Evolutionary conservation across 2,797 vertebrate genomes (phyloP), one percentile per base, ranked within the genome.

Genomic region (Champsocephalus esox): DNA sequence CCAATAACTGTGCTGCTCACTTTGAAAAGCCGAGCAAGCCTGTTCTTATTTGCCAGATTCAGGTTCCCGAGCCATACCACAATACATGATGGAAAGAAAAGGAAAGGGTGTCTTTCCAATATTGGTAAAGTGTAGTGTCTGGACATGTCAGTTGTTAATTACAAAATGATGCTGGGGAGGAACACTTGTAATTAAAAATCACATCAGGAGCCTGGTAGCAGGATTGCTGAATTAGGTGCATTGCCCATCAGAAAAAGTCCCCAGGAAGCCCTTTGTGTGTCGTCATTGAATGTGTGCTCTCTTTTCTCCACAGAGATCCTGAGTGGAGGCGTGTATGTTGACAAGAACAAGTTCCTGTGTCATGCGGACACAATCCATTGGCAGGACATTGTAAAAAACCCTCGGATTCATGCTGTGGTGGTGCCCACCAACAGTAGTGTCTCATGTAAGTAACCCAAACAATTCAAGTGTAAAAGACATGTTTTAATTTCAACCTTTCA

Each of bases 341-440:
- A 98, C 89, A 96, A 97, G 93, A 99, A 99, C 94, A 98, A 97
- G 89, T 99, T 99, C 68, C 94, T 99, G 24, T 99, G 98, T 88
- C 97, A 99, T 17, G 97, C 96, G 1, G 97, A 99, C 90, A 99
- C 98, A 78, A 97, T 99, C 87, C 97, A 99, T 63, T 99, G 98
- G 98, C 97, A 97, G 73, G 98, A 99, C 79, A 99, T 99, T n/a
- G 96, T 99, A 66, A 96, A 97, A 73, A 97, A 96, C 82, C 94
- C 96, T 0, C 93, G 95, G 50, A 92, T 93, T 49, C 96, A 98
- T 87, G 94, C 96, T 75, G 93, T 98, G 70, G 94, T 99, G 83
- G 97, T 99, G 60, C 98, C 96, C 0, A 97, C 97, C 76, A 97
- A 97, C 91, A 99, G 98, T 87, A 95, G 96, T 13, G 86, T 80